A percentile compares a stretch with the other conserved stretches of the same genome.
phyloP scores from a whole-genome alignment of 2,888 invertebrate species.

The Terebella lapidaria region DNA sequence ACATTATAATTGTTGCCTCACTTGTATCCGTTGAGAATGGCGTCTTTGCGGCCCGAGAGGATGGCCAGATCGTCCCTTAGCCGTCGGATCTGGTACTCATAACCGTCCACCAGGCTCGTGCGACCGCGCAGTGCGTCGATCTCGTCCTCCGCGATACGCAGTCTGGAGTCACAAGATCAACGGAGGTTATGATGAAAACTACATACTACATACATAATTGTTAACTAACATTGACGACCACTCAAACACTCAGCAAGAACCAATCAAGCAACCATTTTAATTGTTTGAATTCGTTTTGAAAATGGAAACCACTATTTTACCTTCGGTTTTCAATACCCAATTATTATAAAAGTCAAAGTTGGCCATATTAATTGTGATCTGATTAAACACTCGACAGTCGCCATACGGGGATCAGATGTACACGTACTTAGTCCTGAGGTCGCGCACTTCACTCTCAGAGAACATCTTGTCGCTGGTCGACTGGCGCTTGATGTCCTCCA shows the following conservation, averaged over 20 bases:
- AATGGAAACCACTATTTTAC: no score
- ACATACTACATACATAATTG: no score
- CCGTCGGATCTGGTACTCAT: constrained; percentile 46
- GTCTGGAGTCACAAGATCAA: constrained; percentile 29
- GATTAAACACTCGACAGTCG: no score
- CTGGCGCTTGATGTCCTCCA: constrained; percentile 38
- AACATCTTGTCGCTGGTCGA: constrained; percentile 50
- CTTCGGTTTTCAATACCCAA: no score
- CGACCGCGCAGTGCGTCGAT: constrained; percentile 36
- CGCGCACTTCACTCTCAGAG: constrained; percentile 42
- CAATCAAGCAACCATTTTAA: no score
- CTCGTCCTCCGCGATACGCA: constrained; percentile 44
- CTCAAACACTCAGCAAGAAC: no score
- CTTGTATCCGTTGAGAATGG: constrained; percentile 9
- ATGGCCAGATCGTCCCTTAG: constrained; percentile 47
- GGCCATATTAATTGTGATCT: no score
- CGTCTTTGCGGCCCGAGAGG: constrained; percentile 30
- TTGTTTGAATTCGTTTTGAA: no score
- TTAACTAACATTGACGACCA: no score
- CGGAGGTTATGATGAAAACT: neutral
- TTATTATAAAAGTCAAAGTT: no score
- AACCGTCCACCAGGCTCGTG: constrained; percentile 42
- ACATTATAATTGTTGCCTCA: no score
- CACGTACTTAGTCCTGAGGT: constrained; percentile 43
- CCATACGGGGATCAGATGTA: no score